Evolutionary conservation across 2,113 vertebrate species (phyloP).

Genomic region (Machaerirhynchus nigripectus): DNA sequence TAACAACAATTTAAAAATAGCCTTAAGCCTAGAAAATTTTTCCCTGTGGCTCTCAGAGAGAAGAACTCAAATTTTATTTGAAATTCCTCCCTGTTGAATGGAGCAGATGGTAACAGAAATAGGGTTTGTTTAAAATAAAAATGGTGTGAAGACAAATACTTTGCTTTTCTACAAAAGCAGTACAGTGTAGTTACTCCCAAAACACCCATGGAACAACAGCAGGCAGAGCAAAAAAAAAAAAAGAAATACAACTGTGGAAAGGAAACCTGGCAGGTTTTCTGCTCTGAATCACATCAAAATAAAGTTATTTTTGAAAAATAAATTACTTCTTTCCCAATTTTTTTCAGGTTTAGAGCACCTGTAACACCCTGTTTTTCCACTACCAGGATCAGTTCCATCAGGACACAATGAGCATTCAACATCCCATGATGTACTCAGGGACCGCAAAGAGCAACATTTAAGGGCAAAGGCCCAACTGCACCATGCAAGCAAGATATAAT

Average conservation of each 20-base stretch:
- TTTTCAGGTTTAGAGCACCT: neutral
- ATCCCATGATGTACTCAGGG: neutral
- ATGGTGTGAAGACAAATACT: neutral
- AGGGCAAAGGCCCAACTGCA: neutral
- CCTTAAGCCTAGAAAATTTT: neutral
- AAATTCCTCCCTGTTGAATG: neutral
- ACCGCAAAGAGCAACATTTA: neutral
- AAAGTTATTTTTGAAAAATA: neutral
- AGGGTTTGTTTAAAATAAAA: neutral
- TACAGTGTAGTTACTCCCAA: neutral
- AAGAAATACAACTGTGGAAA: neutral
- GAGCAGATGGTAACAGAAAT: neutral
- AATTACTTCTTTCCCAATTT: neutral
- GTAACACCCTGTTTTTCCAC: neutral
- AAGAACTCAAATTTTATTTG: neutral
- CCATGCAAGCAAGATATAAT: neutral
- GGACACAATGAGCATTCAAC: neutral
- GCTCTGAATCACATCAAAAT: neutral
- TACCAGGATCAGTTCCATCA: neutral
- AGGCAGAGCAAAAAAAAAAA: neutral
- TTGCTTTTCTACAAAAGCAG: neutral
- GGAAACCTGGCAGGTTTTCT: neutral
- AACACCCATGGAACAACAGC: neutral
- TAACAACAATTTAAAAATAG: neutral
- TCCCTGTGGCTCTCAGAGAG: neutral